Percentiles rank a stretch among this genome's conserved stretches.
Evolutionary conservation across 2,888 invertebrate species (phyloP).

Genomic region (Harpalus rubripes): DNA sequence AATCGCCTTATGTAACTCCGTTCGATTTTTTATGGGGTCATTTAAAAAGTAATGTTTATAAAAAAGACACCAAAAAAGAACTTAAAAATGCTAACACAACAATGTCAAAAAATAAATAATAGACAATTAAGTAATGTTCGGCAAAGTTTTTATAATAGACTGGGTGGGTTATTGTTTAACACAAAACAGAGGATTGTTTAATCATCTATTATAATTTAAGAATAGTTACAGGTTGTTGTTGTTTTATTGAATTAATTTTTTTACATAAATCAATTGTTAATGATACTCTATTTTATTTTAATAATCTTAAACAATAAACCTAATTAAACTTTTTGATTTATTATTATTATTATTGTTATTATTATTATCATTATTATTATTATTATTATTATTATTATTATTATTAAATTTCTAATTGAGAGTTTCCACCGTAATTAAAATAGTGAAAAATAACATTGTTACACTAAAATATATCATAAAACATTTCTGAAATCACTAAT

Average conservation of each 20-base stretch:
- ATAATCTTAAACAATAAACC: slow-evolving; percentile 1
- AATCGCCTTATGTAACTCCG: slow-evolving; percentile 10
- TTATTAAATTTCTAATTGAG: too few species aligned
- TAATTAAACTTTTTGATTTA: slow-evolving; percentile 18
- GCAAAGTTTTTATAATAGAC: not conserved
- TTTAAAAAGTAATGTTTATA: slow-evolving; percentile 19
- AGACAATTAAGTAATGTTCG: slow-evolving; percentile 6
- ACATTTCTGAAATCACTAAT: too few species aligned
- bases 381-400: too few species aligned
- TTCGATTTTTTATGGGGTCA: slow-evolving; percentile 15
- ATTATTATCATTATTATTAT: slow-evolving; percentile 16
- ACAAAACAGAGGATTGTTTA: slow-evolving; percentile 13
- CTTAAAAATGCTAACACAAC: slow-evolving; percentile 6
- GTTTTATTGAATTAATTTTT: slow-evolving; percentile 7
- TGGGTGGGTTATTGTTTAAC: slow-evolving; percentile 7
- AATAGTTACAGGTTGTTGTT: not conserved
- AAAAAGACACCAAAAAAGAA: slow-evolving; percentile 15
- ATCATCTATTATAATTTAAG: slow-evolving; percentile 18
- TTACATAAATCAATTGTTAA: slow-evolving; percentile 12
- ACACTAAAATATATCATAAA: too few species aligned
- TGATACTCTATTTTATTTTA: slow-evolving; percentile 3
- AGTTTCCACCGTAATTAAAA: too few species aligned
- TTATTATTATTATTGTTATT: not conserved
- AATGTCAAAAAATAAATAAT: not conserved
- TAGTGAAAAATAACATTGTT: too few species aligned